Base-by-base conservation (phyloP, 23 tunicate species). In the Clavelina lepadiformis region DNA sequence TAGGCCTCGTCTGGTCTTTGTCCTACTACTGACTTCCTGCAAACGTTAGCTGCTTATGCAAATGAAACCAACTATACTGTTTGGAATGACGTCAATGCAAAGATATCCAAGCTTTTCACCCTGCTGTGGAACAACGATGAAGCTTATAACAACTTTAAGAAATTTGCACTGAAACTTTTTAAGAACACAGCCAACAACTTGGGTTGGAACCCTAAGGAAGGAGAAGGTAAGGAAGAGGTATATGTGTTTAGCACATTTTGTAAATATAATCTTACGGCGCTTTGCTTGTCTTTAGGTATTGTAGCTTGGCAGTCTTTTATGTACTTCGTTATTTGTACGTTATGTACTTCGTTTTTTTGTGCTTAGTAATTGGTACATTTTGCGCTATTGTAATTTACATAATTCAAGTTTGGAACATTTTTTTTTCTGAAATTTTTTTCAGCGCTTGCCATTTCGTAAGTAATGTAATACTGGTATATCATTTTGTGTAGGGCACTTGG, bases 51-150 rank as follows among this genome's bases (percentile, higher is more conserved):
- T 1, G 78, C 97, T 11, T 89, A 74, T 32, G 82, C 64, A 58
- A 71, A 81, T 33, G 97, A 89, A 72, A 72, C 80, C 58, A 71
- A 81, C 63, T 81, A 51, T 38, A 69, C 88, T n/a, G 97, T 89
- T 38, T 89, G 97, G 97, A 69, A 46, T 47, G 97, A 89, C 54
- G 67, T 89, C 31, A 63, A 71, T 33, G 78, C 66, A 3, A 83
- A 75, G 41, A 33, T 83, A 7, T 68, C 62, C 28, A 57, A 46
- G 6, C 61, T 87, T 34, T 51, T 35, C 68, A 46, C 74, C 4
- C 31, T 89, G 60, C 58, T 87, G 56, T 80, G 97, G 97, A 70
- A 71, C 64, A 68, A 81, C 45, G 83, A 76, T 33, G 83, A 69
- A 23, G 70, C 78, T 2, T 70, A 63, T 23, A 69, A 35, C 1